Evolutionary conservation across 1,140 invertebrate genomes (phyloP).

Genomic region (Drosophila sp.): DNA sequence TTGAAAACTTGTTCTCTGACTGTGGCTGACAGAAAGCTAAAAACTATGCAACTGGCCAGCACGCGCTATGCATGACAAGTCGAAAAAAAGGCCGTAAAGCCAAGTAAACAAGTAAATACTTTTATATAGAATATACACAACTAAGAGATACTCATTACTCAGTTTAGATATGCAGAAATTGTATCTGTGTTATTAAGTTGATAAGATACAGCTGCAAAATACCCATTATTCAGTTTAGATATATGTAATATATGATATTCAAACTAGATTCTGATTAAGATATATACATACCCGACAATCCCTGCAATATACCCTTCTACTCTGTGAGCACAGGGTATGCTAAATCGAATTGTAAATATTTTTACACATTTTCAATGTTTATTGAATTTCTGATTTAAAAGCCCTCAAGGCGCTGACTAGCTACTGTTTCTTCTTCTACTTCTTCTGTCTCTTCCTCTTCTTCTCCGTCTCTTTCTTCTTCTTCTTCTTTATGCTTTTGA

Average conservation of each 20-base stretch:
- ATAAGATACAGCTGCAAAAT: too few relatives aligned
- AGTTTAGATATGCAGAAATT: too few relatives aligned
- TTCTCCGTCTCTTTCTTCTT: not conserved
- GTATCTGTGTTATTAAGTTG: too few relatives aligned
- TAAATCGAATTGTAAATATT: slow-evolving; percentile 46
- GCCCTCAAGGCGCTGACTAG: not conserved
- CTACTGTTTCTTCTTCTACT: not conserved
- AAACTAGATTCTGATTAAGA: too few relatives aligned
- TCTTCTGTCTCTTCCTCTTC: not conserved
- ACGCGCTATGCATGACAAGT: slow-evolving; percentile 60
- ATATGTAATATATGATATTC: too few relatives aligned
- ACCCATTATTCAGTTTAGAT: too few relatives aligned
- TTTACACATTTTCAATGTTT: slow-evolving; percentile 40
- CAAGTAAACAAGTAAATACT: not conserved
- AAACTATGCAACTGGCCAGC: slow-evolving; percentile 26
- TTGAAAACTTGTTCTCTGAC: slow-evolving; percentile 47
- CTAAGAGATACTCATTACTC: too few relatives aligned
- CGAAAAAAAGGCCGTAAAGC: not conserved
- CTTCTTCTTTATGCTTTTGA: not conserved
- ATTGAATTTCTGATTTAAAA: slow-evolving; percentile 39
- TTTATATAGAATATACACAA: too few relatives aligned
- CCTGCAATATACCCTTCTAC: too few relatives aligned
- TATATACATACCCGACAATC: too few relatives aligned
- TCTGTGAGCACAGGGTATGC: too few relatives aligned
- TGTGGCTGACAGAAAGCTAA: slow-evolving; percentile 49